phyloP scores from a whole-genome alignment of 2,113 vertebrate genomes.

The Colistium nudipinnis region DNA sequence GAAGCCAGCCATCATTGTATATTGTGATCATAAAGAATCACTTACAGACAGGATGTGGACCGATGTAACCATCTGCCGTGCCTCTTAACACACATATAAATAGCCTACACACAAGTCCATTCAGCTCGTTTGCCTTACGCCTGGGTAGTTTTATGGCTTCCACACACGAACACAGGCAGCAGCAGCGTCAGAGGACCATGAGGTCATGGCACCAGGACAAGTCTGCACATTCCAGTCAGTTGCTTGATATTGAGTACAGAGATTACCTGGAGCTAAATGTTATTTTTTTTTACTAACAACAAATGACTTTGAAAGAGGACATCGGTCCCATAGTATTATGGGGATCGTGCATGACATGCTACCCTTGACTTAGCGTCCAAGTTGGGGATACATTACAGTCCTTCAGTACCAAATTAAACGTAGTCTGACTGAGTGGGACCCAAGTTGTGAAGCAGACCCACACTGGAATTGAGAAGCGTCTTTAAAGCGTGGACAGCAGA shows the following conservation, averaged over 20 bases:
- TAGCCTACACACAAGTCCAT: not conserved
- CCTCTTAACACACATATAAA: conserved; percentile 8
- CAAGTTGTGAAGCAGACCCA: not conserved
- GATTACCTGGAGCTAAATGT: too few species aligned
- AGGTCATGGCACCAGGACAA: conserved; percentile 16
- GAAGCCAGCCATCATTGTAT: not conserved
- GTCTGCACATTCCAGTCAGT: not conserved
- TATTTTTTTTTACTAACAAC: not conserved
- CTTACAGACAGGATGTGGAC: conserved; percentile 14
- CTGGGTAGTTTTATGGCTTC: conserved; percentile 22
- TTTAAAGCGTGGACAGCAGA: not conserved
- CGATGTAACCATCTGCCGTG: conserved; percentile 5
- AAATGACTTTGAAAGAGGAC: not conserved
- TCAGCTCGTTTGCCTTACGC: not conserved
- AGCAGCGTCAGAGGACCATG: conserved; percentile 21
- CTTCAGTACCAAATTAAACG: conserved; percentile 14
- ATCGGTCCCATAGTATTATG: not conserved
- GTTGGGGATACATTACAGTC: not conserved
- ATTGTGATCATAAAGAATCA: not conserved
- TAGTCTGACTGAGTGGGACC: not conserved
- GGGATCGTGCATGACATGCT: not conserved
- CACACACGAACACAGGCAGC: conserved; percentile 1
- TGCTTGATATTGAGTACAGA: too few species aligned
- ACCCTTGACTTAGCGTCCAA: not conserved
- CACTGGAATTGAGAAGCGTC: not conserved